Percentiles rank a stretch among this genome's conserved stretches.
Evolutionary conservation across 1,140 invertebrate species (phyloP).

Genomic region (Macrotrachela quadricornifera): DNA sequence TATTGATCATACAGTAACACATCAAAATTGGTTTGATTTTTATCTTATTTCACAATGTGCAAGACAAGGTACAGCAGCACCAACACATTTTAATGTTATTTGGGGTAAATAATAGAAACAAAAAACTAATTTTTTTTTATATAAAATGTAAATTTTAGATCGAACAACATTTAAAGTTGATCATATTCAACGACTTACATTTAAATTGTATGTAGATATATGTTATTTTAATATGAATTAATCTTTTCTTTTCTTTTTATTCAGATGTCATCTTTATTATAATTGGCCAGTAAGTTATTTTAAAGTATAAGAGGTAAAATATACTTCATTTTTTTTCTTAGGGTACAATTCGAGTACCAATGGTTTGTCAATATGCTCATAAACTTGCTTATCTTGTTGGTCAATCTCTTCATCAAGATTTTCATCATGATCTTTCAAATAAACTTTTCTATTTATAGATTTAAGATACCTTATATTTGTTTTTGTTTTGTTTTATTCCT

Average conservation of each 20-base stretch:
- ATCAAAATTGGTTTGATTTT: slow-evolving; percentile 60
- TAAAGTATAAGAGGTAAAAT: neutral
- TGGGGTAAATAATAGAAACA: slow-evolving; percentile 38
- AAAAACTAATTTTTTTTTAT: slow-evolving; percentile 36
- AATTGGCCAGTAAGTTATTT: slow-evolving; percentile 43
- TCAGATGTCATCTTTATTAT: slow-evolving; percentile 50
- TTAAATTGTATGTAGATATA: slow-evolving; percentile 40
- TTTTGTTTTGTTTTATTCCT: too few species aligned
- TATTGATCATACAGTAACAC: slow-evolving; percentile 55
- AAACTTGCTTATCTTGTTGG: slow-evolving; percentile 59
- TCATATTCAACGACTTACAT: slow-evolving; percentile 53
- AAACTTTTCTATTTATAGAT: slow-evolving; percentile 31
- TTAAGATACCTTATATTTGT: too few species aligned
- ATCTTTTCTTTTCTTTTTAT: too few species aligned
- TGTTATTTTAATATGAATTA: too few species aligned
- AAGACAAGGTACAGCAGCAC: slow-evolving; percentile 52
- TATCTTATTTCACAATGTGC: slow-evolving; percentile 55
- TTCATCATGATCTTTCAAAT: slow-evolving; percentile 25
- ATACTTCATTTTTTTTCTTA: neutral
- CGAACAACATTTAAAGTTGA: slow-evolving; percentile 41
- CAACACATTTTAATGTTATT: slow-evolving; percentile 56
- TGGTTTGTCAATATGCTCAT: slow-evolving; percentile 55
- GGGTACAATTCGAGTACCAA: slow-evolving; percentile 63
- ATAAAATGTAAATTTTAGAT: slow-evolving; percentile 48
- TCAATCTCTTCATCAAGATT: slow-evolving; percentile 41